Evolutionary conservation across 2,888 invertebrate species (phyloP), one percentile per base, ranked within the genome.

Genomic region (Sminthurides aquaticus): DNA sequence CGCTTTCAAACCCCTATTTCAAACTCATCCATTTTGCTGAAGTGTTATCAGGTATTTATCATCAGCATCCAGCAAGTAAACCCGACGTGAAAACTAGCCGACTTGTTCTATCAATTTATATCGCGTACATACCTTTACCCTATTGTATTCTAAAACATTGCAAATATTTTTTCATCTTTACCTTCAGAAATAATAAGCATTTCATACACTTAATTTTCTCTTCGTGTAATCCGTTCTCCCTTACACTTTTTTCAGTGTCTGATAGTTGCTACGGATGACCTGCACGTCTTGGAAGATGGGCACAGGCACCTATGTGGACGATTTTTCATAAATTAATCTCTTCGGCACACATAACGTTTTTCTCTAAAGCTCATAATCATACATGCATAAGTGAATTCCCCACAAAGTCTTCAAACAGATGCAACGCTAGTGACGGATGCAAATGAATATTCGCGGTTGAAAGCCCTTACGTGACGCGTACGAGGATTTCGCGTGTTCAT

Each of bases 161-260:
- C n/a, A n/a, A n/a, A n/a, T n/a, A n/a, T n/a, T n/a, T n/a, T n/a
- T n/a, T n/a, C n/a, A n/a, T n/a, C n/a, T n/a, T 65, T 66, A 48
- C 73, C 73, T 18, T 59, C 57, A 0, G 65, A 64, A 49, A 73
- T 69, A 2, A 73, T 67, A 49, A 57, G 62, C 70, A 73, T 69
- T 64, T 70, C 70, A 55, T 67, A 67, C 24, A 69, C 71, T 54
- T 71, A 49, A 34, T 73, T 71, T 2, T 70, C 70, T 55, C 54
- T 67, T 0, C 71, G 63, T 64, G 68, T 70, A 1, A 73, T 28
- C 48, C 73, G n/a, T 18, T 66, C 63, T 20, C 73, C 73, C 15
- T 67, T 59, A 69, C 22, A 59, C 25, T 24, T 67, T 70, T 54
- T 62, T 67, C 66, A 73, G 60, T 22, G 65, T 67, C 15, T 67